Percentiles rank a stretch among this genome's conserved stretches.
Evolutionary conservation across 2,797 vertebrate species (phyloP).

Genomic region (Gymnoscopelus braueri): DNA sequence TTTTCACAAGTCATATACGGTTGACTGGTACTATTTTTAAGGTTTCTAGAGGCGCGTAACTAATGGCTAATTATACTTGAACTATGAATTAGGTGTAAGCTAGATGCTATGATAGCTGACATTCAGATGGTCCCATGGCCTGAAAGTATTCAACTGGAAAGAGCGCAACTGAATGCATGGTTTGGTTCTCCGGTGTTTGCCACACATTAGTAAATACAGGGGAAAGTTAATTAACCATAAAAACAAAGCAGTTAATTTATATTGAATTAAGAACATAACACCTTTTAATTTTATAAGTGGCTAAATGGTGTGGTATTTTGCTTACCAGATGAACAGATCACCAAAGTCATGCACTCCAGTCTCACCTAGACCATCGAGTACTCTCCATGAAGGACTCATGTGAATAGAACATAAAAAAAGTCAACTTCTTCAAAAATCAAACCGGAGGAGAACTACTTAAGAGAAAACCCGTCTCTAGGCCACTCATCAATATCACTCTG

Average conservation of each 20-base stretch:
- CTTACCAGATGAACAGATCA: background rate
- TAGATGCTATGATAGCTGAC: too few species aligned
- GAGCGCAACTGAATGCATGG: too few species aligned
- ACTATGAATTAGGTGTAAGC: too few species aligned
- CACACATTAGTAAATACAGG: too few species aligned
- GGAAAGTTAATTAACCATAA: too few species aligned
- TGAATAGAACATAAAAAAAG: background rate
- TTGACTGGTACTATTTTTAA: background rate
- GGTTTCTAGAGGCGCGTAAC: background rate
- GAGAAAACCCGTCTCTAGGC: background rate
- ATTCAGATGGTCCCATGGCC: too few species aligned
- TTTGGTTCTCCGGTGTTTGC: too few species aligned
- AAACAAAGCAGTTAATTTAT: too few species aligned
- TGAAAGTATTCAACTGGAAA: too few species aligned
- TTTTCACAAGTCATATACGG: slow-evolving; percentile 9
- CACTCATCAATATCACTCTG: background rate
- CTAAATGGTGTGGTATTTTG: background rate
- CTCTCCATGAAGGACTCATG: slow-evolving; percentile 6
- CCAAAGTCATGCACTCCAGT: background rate
- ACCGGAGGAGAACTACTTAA: background rate
- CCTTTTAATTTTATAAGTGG: background rate
- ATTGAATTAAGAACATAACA: too few species aligned
- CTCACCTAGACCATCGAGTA: background rate
- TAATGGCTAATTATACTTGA: too few species aligned
- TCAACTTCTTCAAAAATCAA: too few species aligned